These are phyloP conservation scores for Diploscapter pachys DNA, from an alignment of 1,140 invertebrate species.

Conservation along the genomic window DNA sequence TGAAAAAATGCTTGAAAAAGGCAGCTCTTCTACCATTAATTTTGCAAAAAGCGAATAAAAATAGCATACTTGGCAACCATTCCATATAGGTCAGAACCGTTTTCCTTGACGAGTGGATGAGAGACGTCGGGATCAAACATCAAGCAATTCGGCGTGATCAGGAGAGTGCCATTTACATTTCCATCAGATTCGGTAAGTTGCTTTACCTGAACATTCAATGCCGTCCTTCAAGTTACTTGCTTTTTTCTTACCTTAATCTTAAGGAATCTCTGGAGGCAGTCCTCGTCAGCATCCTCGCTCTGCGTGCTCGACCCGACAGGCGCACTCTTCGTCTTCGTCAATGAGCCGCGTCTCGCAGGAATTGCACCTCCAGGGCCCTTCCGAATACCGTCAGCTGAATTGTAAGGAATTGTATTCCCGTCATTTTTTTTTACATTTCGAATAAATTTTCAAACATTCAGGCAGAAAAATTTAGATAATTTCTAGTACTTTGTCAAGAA, in stretches of 20 bases:
- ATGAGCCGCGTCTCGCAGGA: constrained; percentile 16
- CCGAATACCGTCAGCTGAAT: constrained; percentile 45
- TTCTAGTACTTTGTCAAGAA: not conserved
- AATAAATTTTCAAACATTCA: constrained; percentile 1
- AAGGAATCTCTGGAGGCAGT: constrained; percentile 59
- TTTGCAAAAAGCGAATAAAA: constrained; percentile 19
- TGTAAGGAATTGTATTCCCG: constrained; percentile 7
- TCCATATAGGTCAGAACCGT: constrained; percentile 88
- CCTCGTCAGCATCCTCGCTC: constrained; percentile 47
- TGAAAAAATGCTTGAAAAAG: too few relatives aligned
- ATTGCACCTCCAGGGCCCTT: constrained; percentile 40
- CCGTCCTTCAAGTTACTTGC: not conserved
- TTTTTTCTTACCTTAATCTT: constrained; percentile 52
- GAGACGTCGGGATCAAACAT: constrained; percentile 93
- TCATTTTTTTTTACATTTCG: constrained; percentile 7
- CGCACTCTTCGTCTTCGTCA: constrained; percentile 1
- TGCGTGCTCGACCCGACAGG: constrained; percentile 24
- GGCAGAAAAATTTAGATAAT: constrained; percentile 13
- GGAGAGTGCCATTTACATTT: constrained; percentile 83
- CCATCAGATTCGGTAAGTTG: constrained; percentile 68
- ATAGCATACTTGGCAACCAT: constrained; percentile 73
- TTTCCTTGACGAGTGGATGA: constrained; percentile 89
- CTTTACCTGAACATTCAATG: constrained; percentile 48
- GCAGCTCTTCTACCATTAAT: not conserved
- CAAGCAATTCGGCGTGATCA: constrained; percentile 95